Percentiles rank a stretch among this genome's conserved stretches.
Conservation (phyloP, 2,888 invertebrate species). For the Pseudococcus viburni region DNA sequence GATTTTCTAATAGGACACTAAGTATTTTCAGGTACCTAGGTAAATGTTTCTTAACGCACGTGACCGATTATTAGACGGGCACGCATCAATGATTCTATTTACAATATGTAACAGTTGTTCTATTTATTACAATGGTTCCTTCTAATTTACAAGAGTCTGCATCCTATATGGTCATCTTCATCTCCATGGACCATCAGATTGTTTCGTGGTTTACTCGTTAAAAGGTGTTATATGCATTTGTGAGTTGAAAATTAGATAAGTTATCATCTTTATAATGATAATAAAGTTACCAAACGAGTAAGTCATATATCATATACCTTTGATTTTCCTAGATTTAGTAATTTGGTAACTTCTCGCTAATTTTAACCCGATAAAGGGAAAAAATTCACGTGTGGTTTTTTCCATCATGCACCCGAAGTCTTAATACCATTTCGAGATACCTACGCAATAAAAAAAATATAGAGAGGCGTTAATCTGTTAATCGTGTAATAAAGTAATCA, state of each 20-base stretch:
- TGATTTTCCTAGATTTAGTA: background rate
- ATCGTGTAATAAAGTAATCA: constrained; percentile 42
- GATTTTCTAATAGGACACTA: constrained; percentile 48
- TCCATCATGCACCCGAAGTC: background rate
- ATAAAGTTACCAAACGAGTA: background rate
- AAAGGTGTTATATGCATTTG: background rate
- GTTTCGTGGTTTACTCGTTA: constrained; percentile 3
- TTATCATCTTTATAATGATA: background rate
- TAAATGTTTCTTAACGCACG: constrained; percentile 45
- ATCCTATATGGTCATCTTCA: constrained; percentile 6
- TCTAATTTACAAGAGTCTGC: no score
- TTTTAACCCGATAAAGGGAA: background rate
- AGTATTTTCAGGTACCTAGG: background rate
- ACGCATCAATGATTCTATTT: constrained; percentile 41
- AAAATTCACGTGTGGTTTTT: constrained; percentile 2
- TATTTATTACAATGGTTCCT: background rate
- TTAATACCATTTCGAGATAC: background rate
- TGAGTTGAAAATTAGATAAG: background rate
- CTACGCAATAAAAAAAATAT: background rate
- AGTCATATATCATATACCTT: background rate
- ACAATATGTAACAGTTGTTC: constrained; percentile 20
- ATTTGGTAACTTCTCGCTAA: background rate
- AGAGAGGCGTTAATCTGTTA: background rate
- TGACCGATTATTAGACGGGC: constrained; percentile 22
- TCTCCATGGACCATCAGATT: background rate